Evolutionary conservation across 2,113 vertebrate genomes (phyloP).

Genomic region (Pimephales promelas): DNA sequence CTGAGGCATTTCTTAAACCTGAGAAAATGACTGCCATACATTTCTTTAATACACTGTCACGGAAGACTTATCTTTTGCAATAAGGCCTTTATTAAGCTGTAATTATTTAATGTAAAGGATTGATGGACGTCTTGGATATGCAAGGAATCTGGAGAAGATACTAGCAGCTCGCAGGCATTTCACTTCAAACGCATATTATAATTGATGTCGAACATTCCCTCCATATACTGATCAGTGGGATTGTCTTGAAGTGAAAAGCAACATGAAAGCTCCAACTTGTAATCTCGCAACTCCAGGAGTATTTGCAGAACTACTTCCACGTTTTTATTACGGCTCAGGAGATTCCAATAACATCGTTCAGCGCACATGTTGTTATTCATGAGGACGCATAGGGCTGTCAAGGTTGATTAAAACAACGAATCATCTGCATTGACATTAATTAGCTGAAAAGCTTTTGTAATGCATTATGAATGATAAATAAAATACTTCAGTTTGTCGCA

Average conservation of each 20-base stretch:
- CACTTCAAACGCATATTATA: neutral
- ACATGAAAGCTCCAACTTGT: neutral
- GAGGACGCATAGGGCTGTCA: neutral
- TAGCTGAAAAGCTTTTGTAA: neutral
- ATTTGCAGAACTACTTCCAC: neutral
- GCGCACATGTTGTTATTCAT: neutral
- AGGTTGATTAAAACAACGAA: neutral
- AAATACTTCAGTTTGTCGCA: neutral
- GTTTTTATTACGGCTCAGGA: too few relatives aligned
- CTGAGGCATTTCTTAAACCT: conserved; percentile 43
- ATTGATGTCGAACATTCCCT: neutral
- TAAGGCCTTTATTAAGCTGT: conserved; percentile 52
- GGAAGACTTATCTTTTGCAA: conserved; percentile 50
- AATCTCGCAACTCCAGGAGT: neutral
- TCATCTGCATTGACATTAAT: neutral
- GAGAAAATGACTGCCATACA: conserved; percentile 13
- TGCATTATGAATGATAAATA: neutral
- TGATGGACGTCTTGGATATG: conserved; percentile 38
- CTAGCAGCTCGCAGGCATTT: conserved; percentile 1
- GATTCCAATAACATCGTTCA: too few relatives aligned
- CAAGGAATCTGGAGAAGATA: neutral
- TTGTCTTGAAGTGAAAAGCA: conserved; percentile 34
- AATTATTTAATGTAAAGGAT: conserved; percentile 39
- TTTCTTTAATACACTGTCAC: conserved; percentile 13
- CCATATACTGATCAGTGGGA: conserved; percentile 33